These are phyloP conservation scores for Aphyosemion australe DNA, from an alignment of 2,113 vertebrate genomes.

Conservation along the genomic window DNA sequence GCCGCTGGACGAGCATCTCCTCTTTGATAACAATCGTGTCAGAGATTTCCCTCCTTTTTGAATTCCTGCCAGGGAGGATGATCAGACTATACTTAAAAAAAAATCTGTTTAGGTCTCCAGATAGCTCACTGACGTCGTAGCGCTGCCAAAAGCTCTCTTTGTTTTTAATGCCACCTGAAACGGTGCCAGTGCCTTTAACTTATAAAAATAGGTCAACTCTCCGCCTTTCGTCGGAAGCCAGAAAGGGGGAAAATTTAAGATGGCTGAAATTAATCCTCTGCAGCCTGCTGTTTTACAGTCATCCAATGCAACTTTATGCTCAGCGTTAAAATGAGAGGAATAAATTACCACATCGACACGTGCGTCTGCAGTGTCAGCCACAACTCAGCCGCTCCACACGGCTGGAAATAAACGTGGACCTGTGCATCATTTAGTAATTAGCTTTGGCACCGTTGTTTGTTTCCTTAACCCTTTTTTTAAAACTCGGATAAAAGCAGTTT, in stretches of 20 bases:
- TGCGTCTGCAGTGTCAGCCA: too few species aligned
- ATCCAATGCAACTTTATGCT: conserved; percentile 4
- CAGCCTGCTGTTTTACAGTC: conserved; percentile 24
- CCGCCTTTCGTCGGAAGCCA: conserved; percentile 47
- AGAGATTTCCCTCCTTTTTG: neutral
- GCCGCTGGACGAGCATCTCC: neutral
- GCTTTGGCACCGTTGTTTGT: conserved; percentile 22
- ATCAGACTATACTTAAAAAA: conserved; percentile 40
- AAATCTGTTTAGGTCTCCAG: conserved; percentile 40
- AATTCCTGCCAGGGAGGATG: conserved; percentile 30
- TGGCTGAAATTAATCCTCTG: conserved; percentile 17
- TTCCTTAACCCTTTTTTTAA: conserved; percentile 38
- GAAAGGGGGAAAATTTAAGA: conserved; percentile 17
- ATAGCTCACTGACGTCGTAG: conserved; percentile 16
- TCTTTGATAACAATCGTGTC: neutral
- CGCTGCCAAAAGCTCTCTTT: conserved; percentile 44
- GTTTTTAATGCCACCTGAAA: conserved; percentile 45
- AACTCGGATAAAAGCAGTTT: conserved; percentile 20
- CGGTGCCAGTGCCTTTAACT: conserved; percentile 33
- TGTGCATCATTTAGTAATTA: conserved; percentile 40
- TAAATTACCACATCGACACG: conserved; percentile 29
- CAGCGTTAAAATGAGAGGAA: conserved; percentile 19
- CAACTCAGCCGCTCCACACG: too few species aligned
- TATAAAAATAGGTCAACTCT: conserved; percentile 50
- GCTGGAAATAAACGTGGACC: conserved; percentile 27